These are phyloP conservation scores for Sinella curviseta DNA, from an alignment of 1,140 invertebrate genomes.

Conservation along the genomic window DNA sequence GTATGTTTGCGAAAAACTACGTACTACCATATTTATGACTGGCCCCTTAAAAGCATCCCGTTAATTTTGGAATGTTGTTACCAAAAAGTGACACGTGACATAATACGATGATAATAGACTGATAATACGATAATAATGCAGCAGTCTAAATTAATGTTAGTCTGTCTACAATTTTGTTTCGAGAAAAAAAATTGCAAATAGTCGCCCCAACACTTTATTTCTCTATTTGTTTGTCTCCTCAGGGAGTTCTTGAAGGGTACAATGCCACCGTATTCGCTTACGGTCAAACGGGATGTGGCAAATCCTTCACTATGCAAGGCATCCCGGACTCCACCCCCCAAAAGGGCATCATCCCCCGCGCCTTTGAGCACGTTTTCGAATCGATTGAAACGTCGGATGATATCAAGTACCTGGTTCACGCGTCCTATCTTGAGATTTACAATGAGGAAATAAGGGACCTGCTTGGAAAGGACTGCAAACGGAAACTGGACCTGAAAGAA, in stretches of 20 bases:
- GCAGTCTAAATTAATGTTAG: no score
- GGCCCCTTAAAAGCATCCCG: no score
- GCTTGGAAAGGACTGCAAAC: constrained; percentile 67
- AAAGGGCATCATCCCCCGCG: constrained; percentile 78
- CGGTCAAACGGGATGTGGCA: constrained; percentile 79
- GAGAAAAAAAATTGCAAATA: not conserved
- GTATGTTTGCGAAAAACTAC: not conserved
- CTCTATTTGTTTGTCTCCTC: constrained; percentile 38
- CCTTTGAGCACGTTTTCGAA: constrained; percentile 90
- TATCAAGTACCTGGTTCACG: constrained; percentile 80
- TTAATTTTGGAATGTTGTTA: no score
- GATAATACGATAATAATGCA: no score
- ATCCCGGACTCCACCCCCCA: constrained; percentile 58
- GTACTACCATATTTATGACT: not conserved
- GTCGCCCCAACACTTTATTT: not conserved
- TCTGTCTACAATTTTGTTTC: not conserved
- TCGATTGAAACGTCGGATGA: constrained; percentile 78
- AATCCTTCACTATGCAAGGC: constrained; percentile 81
- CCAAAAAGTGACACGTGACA: no score
- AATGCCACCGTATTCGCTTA: constrained; percentile 86
- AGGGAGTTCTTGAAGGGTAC: constrained; percentile 83
- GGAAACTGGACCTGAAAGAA: constrained; percentile 76
- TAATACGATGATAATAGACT: no score
- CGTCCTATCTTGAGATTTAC: constrained; percentile 93
- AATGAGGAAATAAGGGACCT: constrained; percentile 84